These are phyloP conservation scores for Mya arenaria DNA, from an alignment of 1,140 invertebrate species.

Conservation along the genomic window DNA sequence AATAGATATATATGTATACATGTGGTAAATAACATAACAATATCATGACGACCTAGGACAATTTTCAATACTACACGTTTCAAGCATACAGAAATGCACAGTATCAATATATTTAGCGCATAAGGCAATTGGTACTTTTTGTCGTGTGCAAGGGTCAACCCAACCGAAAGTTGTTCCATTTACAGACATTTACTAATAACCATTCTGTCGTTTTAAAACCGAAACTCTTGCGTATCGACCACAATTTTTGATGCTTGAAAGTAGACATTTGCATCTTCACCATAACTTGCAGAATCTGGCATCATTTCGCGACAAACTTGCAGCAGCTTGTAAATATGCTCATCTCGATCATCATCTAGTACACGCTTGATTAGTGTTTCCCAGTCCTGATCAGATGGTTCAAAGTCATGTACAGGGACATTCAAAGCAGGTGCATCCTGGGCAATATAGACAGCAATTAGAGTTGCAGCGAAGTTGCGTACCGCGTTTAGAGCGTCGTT, in stretches of 20 bases:
- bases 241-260: conserved; percentile 12
- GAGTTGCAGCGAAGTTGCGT: conserved; percentile 3
- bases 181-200: too few relatives aligned
- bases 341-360: conserved; percentile 5
- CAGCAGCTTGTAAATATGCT: conserved; percentile 30
- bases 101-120: too few relatives aligned
- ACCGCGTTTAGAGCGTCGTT: conserved; percentile 9
- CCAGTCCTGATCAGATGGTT: conserved; percentile 33
- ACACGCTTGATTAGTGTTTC: background rate
- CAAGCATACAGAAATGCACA: too few relatives aligned
- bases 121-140: too few relatives aligned
- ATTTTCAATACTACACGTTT: too few relatives aligned
- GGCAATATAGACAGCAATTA: conserved; percentile 32
- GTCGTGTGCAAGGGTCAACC: too few relatives aligned
- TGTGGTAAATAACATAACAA: too few relatives aligned
- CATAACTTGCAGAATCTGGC: background rate
- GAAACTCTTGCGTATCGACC: too few relatives aligned
- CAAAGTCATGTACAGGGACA: background rate
- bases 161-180: too few relatives aligned
- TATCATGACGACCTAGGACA: too few relatives aligned
- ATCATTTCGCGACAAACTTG: conserved; percentile 42
- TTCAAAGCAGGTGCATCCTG: conserved; percentile 12
- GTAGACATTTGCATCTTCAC: conserved; percentile 7
- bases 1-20: too few relatives aligned
- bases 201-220: too few relatives aligned